These are phyloP conservation scores for Meloidogyne exigua DNA, from an alignment of 1,140 invertebrate genomes.

Conservation along the genomic window DNA sequence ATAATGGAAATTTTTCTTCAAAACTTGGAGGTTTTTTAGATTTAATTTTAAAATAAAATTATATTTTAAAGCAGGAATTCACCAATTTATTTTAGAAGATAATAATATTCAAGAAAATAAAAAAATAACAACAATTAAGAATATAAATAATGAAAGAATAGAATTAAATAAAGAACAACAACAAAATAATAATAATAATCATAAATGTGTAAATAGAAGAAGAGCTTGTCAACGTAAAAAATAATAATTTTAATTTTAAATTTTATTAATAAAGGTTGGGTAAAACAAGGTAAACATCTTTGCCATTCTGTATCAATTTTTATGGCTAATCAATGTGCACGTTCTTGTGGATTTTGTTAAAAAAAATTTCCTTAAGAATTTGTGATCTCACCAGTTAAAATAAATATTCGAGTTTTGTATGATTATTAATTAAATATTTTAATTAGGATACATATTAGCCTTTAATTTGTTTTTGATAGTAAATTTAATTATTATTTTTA, in stretches of 20 bases:
- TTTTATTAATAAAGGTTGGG: constrained; percentile 41
- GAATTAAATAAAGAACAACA: background rate
- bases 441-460: too few relatives aligned
- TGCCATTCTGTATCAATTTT: constrained; percentile 60
- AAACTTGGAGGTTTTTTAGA: background rate
- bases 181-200: background rate
- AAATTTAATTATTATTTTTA: too few relatives aligned
- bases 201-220: background rate
- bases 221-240: constrained; percentile 19
- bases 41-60: background rate
- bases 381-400: background rate
- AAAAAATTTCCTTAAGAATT: background rate
- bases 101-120: too few relatives aligned
- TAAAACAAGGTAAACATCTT: constrained; percentile 53
- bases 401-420: too few relatives aligned
- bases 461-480: too few relatives aligned
- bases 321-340: constrained; percentile 60
- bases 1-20: background rate
- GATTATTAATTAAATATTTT: too few relatives aligned
- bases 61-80: background rate
- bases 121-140: background rate
- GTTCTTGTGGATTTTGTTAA: constrained; percentile 53
- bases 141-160: background rate
- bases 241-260: background rate
- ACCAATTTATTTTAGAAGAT: background rate